Evolutionary conservation across 2,888 invertebrate genomes (phyloP).

Genomic region (Diplazon laetatorius): DNA sequence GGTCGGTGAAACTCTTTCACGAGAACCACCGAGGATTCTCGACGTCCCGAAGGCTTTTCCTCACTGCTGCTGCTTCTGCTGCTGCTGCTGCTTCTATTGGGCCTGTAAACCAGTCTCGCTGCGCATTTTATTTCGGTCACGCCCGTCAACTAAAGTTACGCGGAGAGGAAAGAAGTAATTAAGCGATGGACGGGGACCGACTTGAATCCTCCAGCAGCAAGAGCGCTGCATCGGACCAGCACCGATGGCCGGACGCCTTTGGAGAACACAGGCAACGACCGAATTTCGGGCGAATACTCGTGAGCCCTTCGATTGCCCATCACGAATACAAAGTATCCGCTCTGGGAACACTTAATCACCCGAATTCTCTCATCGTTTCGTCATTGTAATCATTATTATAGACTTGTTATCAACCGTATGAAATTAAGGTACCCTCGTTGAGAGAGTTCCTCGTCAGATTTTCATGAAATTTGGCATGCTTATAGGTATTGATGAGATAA

Average conservation of each 20-base stretch:
- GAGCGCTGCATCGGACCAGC: not conserved
- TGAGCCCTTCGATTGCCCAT: constrained; percentile 49
- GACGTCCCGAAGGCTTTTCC: constrained; percentile 22
- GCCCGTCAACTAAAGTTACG: constrained; percentile 68
- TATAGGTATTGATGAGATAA: too few relatives aligned
- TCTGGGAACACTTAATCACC: constrained; percentile 16
- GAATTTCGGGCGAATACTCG: constrained; percentile 56
- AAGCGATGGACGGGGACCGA: constrained; percentile 69
- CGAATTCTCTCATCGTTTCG: constrained; percentile 13
- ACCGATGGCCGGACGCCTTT: constrained; percentile 4
- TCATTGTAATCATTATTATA: too few relatives aligned
- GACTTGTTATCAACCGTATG: too few relatives aligned
- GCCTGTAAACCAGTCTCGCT: constrained; percentile 17
- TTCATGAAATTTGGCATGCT: too few relatives aligned
- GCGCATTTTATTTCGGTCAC: constrained; percentile 69
- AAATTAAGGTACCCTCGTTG: too few relatives aligned
- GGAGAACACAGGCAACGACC: constrained; percentile 5
- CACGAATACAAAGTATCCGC: constrained; percentile 62
- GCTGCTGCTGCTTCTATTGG: constrained; percentile 7
- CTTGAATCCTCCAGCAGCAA: constrained; percentile 50
- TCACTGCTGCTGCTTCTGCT: not conserved
- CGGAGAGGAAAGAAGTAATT: constrained; percentile 68
- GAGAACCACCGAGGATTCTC: constrained; percentile 36
- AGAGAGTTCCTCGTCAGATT: too few relatives aligned
- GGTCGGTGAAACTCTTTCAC: constrained; percentile 39